A percentile compares a stretch with the other conserved stretches of the same genome.
phyloP scores from a whole-genome alignment of 2,797 vertebrate species.

The Trematomus bernacchii region DNA sequence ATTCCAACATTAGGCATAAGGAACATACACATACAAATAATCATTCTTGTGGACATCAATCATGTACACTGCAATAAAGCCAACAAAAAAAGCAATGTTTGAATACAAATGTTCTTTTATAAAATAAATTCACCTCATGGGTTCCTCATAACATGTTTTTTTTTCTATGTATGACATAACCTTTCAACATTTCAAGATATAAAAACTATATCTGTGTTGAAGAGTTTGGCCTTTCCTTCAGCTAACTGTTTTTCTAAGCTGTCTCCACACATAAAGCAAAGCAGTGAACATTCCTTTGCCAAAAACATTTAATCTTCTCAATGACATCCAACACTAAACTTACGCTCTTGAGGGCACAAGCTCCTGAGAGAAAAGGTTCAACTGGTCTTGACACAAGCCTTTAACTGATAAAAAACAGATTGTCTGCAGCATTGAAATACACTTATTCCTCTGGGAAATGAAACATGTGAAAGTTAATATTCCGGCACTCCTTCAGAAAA shows the following conservation, averaged over 20 bases:
- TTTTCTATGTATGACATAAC: slow-evolving; percentile 32
- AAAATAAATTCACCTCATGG: slow-evolving; percentile 13
- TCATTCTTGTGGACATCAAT: background rate
- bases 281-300: slow-evolving; percentile 52
- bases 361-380: slow-evolving; percentile 63
- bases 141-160: slow-evolving; percentile 27
- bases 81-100: background rate
- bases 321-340: slow-evolving; percentile 64
- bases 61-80: background rate
- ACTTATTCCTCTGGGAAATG: slow-evolving; percentile 57
- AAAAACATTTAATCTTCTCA: slow-evolving; percentile 71
- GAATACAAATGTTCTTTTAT: background rate
- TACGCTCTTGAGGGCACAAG: slow-evolving; percentile 29
- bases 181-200: slow-evolving; percentile 45
- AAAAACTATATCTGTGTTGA: slow-evolving; percentile 37
- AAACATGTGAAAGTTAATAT: slow-evolving; percentile 78
- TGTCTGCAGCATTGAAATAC: slow-evolving; percentile 67
- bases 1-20: background rate
- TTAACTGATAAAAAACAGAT: slow-evolving; percentile 59
- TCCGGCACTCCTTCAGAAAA: slow-evolving; percentile 57
- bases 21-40: background rate
- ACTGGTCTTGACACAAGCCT: slow-evolving; percentile 74
- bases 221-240: slow-evolving; percentile 60
- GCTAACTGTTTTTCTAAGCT: slow-evolving; percentile 57
- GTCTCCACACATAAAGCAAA: slow-evolving; percentile 59